A percentile compares a stretch with the other conserved stretches of the same genome.
Evolutionary conservation across 2,888 invertebrate genomes (phyloP).

Genomic region (Esperia sulphurella): DNA sequence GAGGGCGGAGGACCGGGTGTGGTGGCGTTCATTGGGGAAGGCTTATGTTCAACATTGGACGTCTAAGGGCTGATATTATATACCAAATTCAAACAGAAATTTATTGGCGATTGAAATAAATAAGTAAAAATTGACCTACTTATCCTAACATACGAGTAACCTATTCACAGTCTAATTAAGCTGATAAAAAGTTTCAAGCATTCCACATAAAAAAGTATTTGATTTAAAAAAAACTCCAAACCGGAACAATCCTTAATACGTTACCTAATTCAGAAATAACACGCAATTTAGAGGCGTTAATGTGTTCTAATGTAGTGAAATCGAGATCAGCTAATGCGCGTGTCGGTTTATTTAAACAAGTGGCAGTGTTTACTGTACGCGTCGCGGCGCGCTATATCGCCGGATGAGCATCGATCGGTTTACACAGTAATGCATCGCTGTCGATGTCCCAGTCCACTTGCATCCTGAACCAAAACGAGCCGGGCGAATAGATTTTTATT

Average conservation of each 20-base stretch:
- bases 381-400: constrained; percentile 40
- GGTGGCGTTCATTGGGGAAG: too few relatives aligned
- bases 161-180: too few relatives aligned
- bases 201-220: too few relatives aligned
- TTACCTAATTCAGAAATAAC: constrained; percentile 63
- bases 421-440: constrained; percentile 71
- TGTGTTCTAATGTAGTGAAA: constrained; percentile 77
- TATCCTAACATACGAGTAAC: too few relatives aligned
- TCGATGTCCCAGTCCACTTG: constrained; percentile 42
- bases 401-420: constrained; percentile 77
- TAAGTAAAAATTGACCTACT: too few relatives aligned
- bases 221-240: constrained; percentile 11
- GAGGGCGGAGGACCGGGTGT: too few relatives aligned
- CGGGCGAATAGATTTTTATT: background rate
- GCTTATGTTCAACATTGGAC: too few relatives aligned
- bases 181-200: too few relatives aligned
- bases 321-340: constrained; percentile 74
- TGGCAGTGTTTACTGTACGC: constrained; percentile 68
- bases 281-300: constrained; percentile 68
- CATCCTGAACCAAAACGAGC: constrained; percentile 2
- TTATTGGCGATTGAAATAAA: too few relatives aligned
- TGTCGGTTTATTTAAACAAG: constrained; percentile 74
- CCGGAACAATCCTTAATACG: constrained; percentile 29
- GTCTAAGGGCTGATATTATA: too few relatives aligned
- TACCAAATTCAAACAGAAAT: too few relatives aligned